A percentile compares a stretch with the other conserved stretches of the same genome.
Evolutionary conservation across 2,113 vertebrate genomes (phyloP).

Genomic region (Podocnemis expansa): DNA sequence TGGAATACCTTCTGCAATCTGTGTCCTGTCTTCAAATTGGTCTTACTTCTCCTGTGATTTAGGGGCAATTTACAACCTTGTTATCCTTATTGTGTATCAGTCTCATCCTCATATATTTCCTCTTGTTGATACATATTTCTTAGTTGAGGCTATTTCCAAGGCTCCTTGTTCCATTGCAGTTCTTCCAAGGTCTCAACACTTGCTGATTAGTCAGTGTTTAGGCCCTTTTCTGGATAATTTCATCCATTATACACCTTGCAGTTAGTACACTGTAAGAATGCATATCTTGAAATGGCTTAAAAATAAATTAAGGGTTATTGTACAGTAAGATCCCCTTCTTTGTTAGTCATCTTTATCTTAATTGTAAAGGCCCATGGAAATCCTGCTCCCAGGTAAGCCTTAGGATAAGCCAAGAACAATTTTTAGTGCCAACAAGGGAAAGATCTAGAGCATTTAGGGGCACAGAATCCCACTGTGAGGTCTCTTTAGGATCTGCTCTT

Average conservation of each 20-base stretch:
- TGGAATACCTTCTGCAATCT: neutral
- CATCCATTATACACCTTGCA: neutral
- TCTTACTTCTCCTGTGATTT: neutral
- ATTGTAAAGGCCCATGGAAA: neutral
- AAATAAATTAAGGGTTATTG: neutral
- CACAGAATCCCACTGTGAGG: neutral
- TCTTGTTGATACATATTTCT: neutral
- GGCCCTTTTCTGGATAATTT: neutral
- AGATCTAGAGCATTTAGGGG: neutral
- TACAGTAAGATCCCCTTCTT: neutral
- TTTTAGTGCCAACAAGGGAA: neutral
- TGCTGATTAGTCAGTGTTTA: neutral
- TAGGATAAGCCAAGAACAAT: neutral
- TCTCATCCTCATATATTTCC: neutral
- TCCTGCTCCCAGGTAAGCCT: neutral
- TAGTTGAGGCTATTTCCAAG: neutral
- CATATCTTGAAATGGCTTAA: neutral
- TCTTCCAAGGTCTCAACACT: neutral
- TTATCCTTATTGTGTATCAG: neutral
- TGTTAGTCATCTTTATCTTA: neutral
- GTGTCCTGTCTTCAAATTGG: neutral
- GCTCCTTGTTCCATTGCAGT: neutral
- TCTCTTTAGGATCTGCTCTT: neutral
- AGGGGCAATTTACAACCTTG: neutral
- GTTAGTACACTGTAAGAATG: neutral